Base-by-base conservation (phyloP, 2,888 invertebrate species). In the Fabriciana adippe region DNA sequence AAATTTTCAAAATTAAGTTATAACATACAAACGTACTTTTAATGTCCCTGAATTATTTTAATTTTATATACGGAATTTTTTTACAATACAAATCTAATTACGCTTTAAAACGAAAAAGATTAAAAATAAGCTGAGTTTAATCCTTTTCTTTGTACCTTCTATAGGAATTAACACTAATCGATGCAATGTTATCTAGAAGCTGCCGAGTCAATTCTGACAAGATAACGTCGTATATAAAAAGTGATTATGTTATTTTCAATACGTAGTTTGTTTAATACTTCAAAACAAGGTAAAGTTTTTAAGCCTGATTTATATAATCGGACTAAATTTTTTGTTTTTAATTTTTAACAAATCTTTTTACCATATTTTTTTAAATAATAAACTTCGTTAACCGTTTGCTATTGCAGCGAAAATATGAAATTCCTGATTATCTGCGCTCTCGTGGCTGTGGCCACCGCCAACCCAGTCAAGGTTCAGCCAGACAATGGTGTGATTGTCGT, bases 371-470 rank as follows among this genome's bases (percentile, higher is more conserved):
- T 35, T 35, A 35, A 35, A 35, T 35, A 35, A 6, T 35, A 35
- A 1, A 35, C 18, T 18, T 47, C 15, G 15, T 3, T 13, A 0
- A 26, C n/a, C 15, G 26, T 35, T 59, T 50, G 4, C 13, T 6
- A 26, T 60, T 68, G 21, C 26, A 66, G 66, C 13, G 8, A 66
- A 35, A 59, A 15, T 3, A 76, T 76, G 76, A 74, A 72, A 66
- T 71, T 73, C 66, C 60, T 75, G 8, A 45, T 76, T 35, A 6
- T 73, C 35, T 64, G 71, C 26, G 71, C 72, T 48, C 56, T 73
- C 60, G 60, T 75, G 41, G 70, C 74, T n/a, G 60, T 73, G 51
- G 70, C 69, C 54, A 50, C 70, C 16, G 76, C 76, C 15, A 67
- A 68, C 16, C 74, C 74, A 26, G 54, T 72, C 21, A 35, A 60